Base-by-base conservation (phyloP, 2,888 invertebrate species). In the Melanostoma scalare region DNA sequence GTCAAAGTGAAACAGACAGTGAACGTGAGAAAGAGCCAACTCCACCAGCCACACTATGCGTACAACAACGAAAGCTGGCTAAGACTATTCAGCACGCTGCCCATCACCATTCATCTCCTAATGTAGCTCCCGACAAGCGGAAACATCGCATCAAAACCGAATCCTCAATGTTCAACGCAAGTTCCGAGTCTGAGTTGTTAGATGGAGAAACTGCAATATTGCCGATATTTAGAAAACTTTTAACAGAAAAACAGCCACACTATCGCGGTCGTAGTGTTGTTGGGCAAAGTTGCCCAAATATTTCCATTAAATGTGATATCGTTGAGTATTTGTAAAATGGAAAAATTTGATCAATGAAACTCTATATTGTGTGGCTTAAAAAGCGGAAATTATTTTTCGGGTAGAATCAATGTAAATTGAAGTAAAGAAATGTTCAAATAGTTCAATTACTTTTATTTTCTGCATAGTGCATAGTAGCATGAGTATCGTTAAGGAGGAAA, bases 261-360 rank as follows among this genome's bases (percentile, higher is more conserved):
- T 94, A 94, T 86, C 89, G 91, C 4, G 90, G 90, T 3, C 90
- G 90, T 55, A 91, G 88, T 84, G 89, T 89, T 36, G 91, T 91
- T 86, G 96, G 97, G 72, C 95, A 96, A 87, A 97, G 97, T 88
- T 97, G 97, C 91, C 97, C 97, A 36, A 97, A 97, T 93, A 97
- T 97, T 92, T 97, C 97, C 84, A 97, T 98, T 88, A 97, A 97
- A 92, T 97, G 97, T 93, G 97, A 97, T 93, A 97, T 98, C 88
- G 97, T 97, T 88, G 97, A 97, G 90, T 97, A 98, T 92, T 94
- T 97, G 92, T 97, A 95, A 93, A 69, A 63, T 31, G 9, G 10
- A 10, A 1, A 4, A 9, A 20, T 9, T 33, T 40, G 40, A 9
- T 40, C 31, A 4, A 2, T 42, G 6, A 8, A 38, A 10, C 40